Evolutionary conservation across 2,113 vertebrate genomes (phyloP), one percentile per base, ranked within the genome.

Genomic region (Caretta caretta): DNA sequence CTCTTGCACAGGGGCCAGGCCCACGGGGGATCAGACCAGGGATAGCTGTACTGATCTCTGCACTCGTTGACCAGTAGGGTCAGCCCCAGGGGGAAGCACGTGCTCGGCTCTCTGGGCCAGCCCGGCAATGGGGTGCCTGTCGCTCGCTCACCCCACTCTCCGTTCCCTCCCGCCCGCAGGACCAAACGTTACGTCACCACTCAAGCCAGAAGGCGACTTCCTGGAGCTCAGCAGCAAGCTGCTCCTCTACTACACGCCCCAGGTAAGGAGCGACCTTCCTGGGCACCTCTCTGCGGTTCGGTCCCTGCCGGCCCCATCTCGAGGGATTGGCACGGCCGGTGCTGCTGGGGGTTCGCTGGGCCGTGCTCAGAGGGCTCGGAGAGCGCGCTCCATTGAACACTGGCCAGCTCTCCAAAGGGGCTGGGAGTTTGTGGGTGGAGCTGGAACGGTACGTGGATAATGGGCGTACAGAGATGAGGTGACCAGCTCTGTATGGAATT

Each of bases 241-340:
- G 20, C 86, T 99, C 89, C 98, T 99, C 27, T 99, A 99, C 97
- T 99, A 99, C 95, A 99, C 99, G n/a, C 99, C 99, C 42, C 99
- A 99, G 99, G 99, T 99, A 98, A 95, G 84, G 20, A 38, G 49
- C 31, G 46, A 17, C 35, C 6, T 35, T 50, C 79, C 24, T 3
- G 3, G 31, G 2, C 31, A 10, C 17, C 46, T 10, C 10, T 49
- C 56, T 24, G 9, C 17, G 10, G 27, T 20, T 25, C 75, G 12
- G 12, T 6, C 24, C 11, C 53, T 9, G 53, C 53, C 7, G 2
- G 35, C n/a, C 5, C n/a, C 35, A 22, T 38, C 65, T 29, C 53
- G 49, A 53, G 13, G 13, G 38, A 13, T 12, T 25, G 22, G 80
- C 51, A 3, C 31, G 20, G 31, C 42, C 3, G 16, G 6, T 8